Evolutionary conservation across 1,140 invertebrate genomes (phyloP), one percentile per base, ranked within the genome.

Genomic region (Magallana angulata): DNA sequence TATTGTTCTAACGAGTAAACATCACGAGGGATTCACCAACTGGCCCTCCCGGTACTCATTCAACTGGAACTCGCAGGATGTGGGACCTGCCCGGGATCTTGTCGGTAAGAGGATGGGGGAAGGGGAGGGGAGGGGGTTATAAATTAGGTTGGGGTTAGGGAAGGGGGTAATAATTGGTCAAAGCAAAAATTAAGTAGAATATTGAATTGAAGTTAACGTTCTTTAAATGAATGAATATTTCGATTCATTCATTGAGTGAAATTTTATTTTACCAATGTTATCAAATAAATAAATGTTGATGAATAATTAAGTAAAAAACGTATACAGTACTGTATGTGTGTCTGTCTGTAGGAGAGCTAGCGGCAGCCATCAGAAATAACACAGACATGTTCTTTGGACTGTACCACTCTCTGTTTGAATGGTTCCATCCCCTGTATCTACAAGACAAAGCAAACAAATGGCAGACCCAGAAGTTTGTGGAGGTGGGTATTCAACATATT

Each of bases 331-430:
- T 48, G 36, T 48, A 48, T 48, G 36, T 48, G 36, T 48, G 36
- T 80, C 7, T 48, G 30, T 80, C 83, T 88, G 11, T 80, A 94
- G 95, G 95, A 68, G 95, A 95, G 64, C 90, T 95, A 71, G 94
- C 94, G 8, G 89, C 88, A 59, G 93, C 95, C 5, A 93, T 96
- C 57, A 88, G 93, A 64, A 92, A 92, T 18, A 92, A 90, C 62
- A 93, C 92, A 11, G 87, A 93, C 16, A 85, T 96, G 12, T 93
- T 93, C 80, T 98, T 98, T 94, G 98, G 98, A 0, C 94, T 98
- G 0, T 99, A 98, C 93, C 97, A 98, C 93, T 98, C 98, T 0
- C 92, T 98, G 11, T 98, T 97, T 92, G 98, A 98, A 94, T 98
- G 98, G 98, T 99, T 96, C 91, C 97, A 99, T 95, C 98, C 98